Base-by-base conservation (phyloP, 2,888 invertebrate species). In the Punctoribates punctum region DNA sequence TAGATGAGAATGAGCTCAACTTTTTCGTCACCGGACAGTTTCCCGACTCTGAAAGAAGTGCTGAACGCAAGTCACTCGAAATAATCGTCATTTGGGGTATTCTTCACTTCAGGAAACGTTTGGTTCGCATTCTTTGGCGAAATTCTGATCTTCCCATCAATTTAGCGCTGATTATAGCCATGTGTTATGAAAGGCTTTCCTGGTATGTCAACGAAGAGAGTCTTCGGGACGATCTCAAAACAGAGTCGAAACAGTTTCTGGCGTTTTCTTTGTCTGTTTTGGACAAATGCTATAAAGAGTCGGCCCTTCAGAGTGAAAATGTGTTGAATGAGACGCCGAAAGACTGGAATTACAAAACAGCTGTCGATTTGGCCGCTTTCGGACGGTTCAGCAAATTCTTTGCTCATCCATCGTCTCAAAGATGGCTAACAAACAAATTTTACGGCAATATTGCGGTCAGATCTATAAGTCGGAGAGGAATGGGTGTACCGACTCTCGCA, bases 321-420 rank as follows among this genome's bases (percentile, higher is more conserved):
- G 82, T 83, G 46, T 80, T 84, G 29, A 82, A 82, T 75, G 82
- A 83, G 65, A 81, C 81, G n/a, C 81, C 83, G 65, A 81, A 82
- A 0, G 83, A 84, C 75, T 84, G 83, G 81, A 82, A 82, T 77
- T 81, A 82, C 78, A 83, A 82, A 67, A 82, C 83, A 0, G 82
- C 83, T 1, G 82, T 84, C 20, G 84, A 84, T 79, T 82, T 84
- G n/a, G 84, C 84, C 23, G 82, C 83, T 38, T 81, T 83, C 70
- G 83, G 83, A 4, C 82, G 83, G 73, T 84, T 84, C 79, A 82
- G 83, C 25, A 82, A 82, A 60, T 85, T 86, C 79, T 82, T 86
- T 46, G 84, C 86, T 5, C 86, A 86, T 79, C 85, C 85, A 8
- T 84, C 84, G 77, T 86, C 85, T 80, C 86, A 86, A 81, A 83